These are phyloP conservation scores for Fulmarus glacialis DNA, from an alignment of 2,113 vertebrate species.

Conservation along the genomic window DNA sequence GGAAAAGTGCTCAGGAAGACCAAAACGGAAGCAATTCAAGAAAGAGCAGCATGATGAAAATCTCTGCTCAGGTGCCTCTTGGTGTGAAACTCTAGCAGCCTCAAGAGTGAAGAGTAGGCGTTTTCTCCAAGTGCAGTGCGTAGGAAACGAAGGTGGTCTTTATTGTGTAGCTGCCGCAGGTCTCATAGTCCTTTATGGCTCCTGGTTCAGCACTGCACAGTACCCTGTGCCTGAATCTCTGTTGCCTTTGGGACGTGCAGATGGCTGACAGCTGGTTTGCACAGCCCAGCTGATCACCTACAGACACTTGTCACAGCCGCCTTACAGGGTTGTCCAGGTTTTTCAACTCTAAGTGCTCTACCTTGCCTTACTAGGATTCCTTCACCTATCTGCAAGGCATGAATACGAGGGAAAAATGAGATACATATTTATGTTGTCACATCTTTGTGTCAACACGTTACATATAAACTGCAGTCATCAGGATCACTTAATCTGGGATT, in stretches of 20 bases:
- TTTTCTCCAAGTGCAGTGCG: neutral
- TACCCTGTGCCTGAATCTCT: neutral
- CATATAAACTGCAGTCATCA: neutral
- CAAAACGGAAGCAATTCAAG: neutral
- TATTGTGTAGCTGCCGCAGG: neutral
- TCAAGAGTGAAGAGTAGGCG: neutral
- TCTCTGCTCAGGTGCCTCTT: neutral
- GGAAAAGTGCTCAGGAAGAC: neutral
- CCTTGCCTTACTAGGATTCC: neutral
- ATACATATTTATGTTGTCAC: neutral
- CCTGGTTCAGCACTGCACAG: neutral
- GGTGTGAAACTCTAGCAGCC: neutral
- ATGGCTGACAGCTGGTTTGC: neutral
- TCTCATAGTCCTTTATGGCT: neutral
- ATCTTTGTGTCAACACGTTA: neutral
- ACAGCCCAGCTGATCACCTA: neutral
- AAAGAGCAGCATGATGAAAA: neutral
- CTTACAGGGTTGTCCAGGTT: neutral
- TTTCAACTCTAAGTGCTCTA: neutral
- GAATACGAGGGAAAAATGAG: neutral
- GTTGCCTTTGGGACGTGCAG: neutral
- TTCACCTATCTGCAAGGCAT: neutral
- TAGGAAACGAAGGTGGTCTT: neutral
- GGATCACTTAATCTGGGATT: neutral
- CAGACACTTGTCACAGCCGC: neutral